These are phyloP conservation scores for Zophobas morio DNA, from an alignment of 1,140 invertebrate species.

Conservation along the genomic window DNA sequence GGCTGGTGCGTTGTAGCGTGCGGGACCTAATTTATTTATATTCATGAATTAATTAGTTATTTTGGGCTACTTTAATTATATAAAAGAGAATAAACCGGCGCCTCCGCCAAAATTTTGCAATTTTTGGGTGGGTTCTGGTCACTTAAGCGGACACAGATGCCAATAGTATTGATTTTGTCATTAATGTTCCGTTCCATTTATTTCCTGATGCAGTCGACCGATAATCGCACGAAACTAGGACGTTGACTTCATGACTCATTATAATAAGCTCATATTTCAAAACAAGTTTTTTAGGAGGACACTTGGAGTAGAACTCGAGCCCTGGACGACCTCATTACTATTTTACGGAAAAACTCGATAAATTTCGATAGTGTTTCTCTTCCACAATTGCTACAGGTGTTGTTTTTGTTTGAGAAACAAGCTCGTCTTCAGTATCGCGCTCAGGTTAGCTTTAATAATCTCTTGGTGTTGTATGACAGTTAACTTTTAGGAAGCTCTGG, in stretches of 20 bases:
- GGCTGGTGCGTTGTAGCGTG: conserved; percentile 14
- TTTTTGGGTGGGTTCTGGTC: not conserved
- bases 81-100: not conserved
- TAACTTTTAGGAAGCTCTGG: conserved; percentile 18
- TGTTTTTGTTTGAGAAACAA: conserved; percentile 46
- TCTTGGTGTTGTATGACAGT: not conserved
- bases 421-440: conserved; percentile 35
- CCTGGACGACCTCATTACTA: conserved; percentile 71
- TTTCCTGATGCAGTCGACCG: conserved; percentile 16
- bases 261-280: conserved; percentile 5
- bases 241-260: conserved; percentile 20
- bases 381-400: conserved; percentile 20
- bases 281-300: conserved; percentile 68
- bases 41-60: conserved; percentile 29
- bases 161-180: conserved; percentile 15
- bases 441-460: conserved; percentile 7
- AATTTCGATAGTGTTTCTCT: conserved; percentile 11
- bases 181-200: conserved; percentile 24
- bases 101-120: conserved; percentile 1
- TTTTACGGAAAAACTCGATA: conserved; percentile 48
- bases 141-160: not conserved
- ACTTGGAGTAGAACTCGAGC: conserved; percentile 74
- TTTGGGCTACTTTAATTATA: conserved; percentile 27
- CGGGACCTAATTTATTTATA: not conserved
- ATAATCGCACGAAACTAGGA: conserved; percentile 13